Evolutionary conservation across 2,888 invertebrate genomes (phyloP), one percentile per base, ranked within the genome.

Genomic region (Ischnura elegans): DNA sequence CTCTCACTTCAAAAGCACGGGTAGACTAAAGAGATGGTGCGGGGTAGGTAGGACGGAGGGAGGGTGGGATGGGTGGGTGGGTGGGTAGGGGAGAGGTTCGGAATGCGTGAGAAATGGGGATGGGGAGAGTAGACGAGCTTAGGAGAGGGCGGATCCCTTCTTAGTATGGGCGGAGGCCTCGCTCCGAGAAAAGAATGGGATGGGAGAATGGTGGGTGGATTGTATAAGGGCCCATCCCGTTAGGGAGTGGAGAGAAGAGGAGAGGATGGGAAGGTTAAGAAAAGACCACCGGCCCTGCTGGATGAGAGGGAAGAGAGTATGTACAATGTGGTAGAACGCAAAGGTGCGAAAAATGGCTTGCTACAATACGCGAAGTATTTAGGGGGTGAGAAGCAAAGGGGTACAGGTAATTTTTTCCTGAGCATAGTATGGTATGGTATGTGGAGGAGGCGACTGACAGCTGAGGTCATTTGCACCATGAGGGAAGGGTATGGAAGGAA

Each of bases 101-200:
- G 61, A n/a, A 6, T 25, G n/a, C 61, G 61, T n/a, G 61, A n/a
- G 61, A 25, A 36, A 36, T 13, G 76, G 13, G 76, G 76, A 36
- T 36, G 76, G 36, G 76, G 29, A 47, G 25, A 76, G 76, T 76
- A 36, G 76, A 36, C 29, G 76, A 36, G 76, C 29, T 61, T 61
- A 36, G 36, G 66, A 76, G 76, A 76, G 76, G 76, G 76, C 76
- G 76, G 76, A 36, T 76, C 76, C 76, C 76, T 76, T 76, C 76
- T 76, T 76, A 76, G 76, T 76, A 76, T 76, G 76, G 76, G 76
- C 76, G 76, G 76, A 76, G 76, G 76, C 25, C 76, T 76, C 76
- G 36, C 76, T n/a, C 61, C 5, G 76, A 36, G 76, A 76, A 76
- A 76, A 76, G 76, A 76, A 76, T 76, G 76, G 76, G 76, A 36